These are phyloP conservation scores for Daubentonia madagascariensis DNA, from an alignment of 2,113 vertebrate genomes.

Conservation along the genomic window DNA sequence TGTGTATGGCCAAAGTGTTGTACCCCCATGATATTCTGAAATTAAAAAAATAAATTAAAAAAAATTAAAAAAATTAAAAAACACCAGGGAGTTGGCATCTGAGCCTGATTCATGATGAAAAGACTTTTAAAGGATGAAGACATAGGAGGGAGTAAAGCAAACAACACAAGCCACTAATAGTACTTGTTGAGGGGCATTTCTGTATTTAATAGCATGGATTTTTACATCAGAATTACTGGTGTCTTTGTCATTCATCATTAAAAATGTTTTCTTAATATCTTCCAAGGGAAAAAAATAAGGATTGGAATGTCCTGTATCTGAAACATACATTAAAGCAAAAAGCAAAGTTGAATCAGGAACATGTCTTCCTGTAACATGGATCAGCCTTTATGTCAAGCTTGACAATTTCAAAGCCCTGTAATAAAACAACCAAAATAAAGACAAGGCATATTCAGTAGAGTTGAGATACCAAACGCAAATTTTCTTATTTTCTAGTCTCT, in stretches of 20 bases:
- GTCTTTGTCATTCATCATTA: background rate
- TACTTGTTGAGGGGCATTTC: background rate
- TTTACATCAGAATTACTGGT: background rate
- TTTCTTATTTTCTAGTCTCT: background rate
- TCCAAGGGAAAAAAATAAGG: background rate
- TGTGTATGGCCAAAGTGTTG: too few relatives aligned
- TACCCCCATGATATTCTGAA: too few relatives aligned
- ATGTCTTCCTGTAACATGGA: background rate
- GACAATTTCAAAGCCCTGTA: background rate
- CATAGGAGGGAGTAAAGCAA: background rate
- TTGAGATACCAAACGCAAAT: background rate
- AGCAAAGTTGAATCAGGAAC: background rate
- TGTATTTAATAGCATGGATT: background rate
- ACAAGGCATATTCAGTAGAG: background rate
- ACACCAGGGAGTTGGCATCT: background rate
- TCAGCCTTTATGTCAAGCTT: background rate
- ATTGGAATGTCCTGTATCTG: background rate
- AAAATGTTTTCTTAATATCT: background rate
- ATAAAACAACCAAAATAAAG: background rate
- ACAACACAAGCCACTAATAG: background rate
- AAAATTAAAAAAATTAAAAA: too few relatives aligned
- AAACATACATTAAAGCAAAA: background rate
- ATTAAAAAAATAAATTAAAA: too few relatives aligned
- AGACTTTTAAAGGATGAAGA: background rate
- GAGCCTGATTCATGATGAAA: background rate